Evolutionary conservation across 2,888 invertebrate genomes (phyloP).

Genomic region (Acrocera orbiculus): DNA sequence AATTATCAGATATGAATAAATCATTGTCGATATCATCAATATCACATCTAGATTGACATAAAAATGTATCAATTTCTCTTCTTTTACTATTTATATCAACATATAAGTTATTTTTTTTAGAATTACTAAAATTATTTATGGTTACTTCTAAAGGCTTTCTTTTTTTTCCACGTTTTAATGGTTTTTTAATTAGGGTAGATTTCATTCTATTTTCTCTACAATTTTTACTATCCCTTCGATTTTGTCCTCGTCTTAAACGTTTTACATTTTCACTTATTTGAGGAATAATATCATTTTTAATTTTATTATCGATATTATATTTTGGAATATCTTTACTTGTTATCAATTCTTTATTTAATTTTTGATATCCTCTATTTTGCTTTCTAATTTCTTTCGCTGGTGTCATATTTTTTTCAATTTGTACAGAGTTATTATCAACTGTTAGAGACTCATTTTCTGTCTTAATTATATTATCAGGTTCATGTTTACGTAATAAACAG

Average conservation of each 20-base stretch:
- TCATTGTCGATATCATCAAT: too few species aligned
- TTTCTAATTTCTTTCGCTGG: too few species aligned
- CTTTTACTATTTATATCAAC: too few species aligned
- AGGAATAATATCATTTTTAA: slow-evolving; percentile 15
- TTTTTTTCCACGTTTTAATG: not conserved
- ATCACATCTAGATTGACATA: too few species aligned
- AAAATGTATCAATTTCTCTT: too few species aligned
- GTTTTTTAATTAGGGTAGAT: too few species aligned
- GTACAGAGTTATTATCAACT: not conserved
- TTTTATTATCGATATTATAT: not conserved
- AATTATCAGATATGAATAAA: too few species aligned
- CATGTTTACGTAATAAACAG: slow-evolving; percentile 35
- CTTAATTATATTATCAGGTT: not conserved
- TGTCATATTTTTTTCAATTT: too few species aligned
- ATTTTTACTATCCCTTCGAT: slow-evolving; percentile 9
- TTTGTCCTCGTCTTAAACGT: slow-evolving; percentile 26
- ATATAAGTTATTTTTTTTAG: too few species aligned
- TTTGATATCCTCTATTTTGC: too few species aligned
- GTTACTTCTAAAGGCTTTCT: too few species aligned
- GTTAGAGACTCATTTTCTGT: not conserved
- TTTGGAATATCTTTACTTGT: not conserved
- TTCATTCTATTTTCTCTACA: not conserved
- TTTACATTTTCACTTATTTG: slow-evolving; percentile 30
- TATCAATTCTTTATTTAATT: not conserved
- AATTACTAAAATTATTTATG: too few species aligned